Percentiles rank a stretch among this genome's conserved stretches.
phyloP scores from a whole-genome alignment of 2,888 invertebrate genomes.

The Sarcophaga rosellei region DNA sequence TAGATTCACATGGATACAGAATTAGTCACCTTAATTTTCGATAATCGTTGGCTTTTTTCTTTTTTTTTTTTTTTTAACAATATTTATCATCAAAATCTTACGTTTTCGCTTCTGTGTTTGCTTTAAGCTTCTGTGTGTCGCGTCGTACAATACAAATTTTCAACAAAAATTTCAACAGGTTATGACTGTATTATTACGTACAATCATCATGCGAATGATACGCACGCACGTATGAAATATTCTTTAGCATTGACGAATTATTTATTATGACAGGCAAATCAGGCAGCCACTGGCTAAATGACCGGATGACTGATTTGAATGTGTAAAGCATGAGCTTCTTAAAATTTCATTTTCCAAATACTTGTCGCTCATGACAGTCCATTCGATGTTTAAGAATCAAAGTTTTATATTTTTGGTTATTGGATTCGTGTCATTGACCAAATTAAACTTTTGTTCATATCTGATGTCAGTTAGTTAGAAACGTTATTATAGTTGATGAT shows the following conservation, averaged over 20 bases:
- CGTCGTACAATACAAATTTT: background rate
- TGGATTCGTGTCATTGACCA: too few relatives aligned
- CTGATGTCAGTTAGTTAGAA: too few relatives aligned
- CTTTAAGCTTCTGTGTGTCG: background rate
- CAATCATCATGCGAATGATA: too few relatives aligned
- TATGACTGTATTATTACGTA: background rate
- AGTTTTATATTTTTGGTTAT: background rate
- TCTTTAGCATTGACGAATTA: background rate
- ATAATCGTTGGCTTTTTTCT: background rate
- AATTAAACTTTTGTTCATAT: too few relatives aligned
- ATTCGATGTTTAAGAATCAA: slow-evolving; percentile 8
- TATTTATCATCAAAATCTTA: slow-evolving; percentile 9
- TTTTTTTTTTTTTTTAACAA: background rate
- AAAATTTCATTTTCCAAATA: background rate
- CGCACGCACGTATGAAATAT: background rate
- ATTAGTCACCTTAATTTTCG: slow-evolving; percentile 49
- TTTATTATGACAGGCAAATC: slow-evolving; percentile 12
- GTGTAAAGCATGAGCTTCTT: background rate
- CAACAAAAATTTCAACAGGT: background rate
- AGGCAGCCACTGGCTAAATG: too few relatives aligned
- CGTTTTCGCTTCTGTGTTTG: background rate
- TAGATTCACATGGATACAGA: background rate
- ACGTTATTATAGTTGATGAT: too few relatives aligned
- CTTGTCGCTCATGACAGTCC: background rate
- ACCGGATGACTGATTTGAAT: slow-evolving; percentile 7